A percentile compares a stretch with the other conserved stretches of the same genome.
Evolutionary conservation across 2,113 vertebrate species (phyloP).

Genomic region (Megaceryle torquata): DNA sequence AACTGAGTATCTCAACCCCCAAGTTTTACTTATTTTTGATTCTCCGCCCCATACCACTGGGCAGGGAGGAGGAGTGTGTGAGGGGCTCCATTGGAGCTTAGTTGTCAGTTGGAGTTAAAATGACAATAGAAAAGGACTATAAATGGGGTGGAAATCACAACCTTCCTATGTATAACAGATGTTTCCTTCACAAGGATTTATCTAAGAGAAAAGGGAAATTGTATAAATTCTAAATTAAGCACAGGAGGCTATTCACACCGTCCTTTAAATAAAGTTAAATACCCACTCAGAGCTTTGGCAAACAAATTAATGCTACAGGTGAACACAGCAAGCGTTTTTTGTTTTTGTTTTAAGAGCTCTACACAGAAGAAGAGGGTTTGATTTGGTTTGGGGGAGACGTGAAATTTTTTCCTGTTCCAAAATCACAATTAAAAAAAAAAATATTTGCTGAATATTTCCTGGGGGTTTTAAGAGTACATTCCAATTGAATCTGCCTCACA

Average conservation of each 20-base stretch:
- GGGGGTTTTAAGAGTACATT: background rate
- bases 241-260: background rate
- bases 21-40: background rate
- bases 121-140: background rate
- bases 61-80: background rate
- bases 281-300: background rate
- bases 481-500: background rate
- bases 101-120: background rate
- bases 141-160: background rate
- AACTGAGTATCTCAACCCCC: background rate
- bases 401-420: background rate
- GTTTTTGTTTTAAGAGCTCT: background rate
- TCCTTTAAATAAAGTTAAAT: constrained; percentile 38
- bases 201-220: background rate
- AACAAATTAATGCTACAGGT: background rate
- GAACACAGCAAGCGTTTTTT: background rate
- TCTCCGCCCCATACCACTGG: background rate
- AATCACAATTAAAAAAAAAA: background rate
- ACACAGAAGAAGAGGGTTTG: background rate
- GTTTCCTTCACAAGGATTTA: background rate
- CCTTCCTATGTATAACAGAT: background rate
- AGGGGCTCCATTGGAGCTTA: background rate
- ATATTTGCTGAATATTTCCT: background rate
- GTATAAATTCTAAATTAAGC: background rate
- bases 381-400: background rate